phyloP scores from a whole-genome alignment of 2,888 invertebrate genomes.

The Nemurella pictetii region DNA sequence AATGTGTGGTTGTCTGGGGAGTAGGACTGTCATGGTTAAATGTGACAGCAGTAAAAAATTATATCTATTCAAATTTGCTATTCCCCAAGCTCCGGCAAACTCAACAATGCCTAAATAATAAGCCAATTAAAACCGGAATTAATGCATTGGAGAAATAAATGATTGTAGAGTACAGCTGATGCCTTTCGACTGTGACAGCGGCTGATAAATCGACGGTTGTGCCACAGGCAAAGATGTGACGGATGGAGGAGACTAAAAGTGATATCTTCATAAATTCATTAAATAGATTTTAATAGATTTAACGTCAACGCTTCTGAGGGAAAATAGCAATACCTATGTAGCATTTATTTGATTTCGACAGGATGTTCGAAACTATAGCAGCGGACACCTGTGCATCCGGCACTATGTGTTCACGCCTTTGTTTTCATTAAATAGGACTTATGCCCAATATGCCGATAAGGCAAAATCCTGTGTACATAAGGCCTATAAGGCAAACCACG shows the following conservation, averaged over 20 bases:
- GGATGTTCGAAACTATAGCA: no score
- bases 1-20: background rate
- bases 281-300: no score
- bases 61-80: constrained; percentile 3
- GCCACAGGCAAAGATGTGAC: background rate
- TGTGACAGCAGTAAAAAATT: constrained; percentile 9
- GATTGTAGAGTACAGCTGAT: background rate
- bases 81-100: background rate
- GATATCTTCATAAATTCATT: background rate
- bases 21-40: background rate
- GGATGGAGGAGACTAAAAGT: background rate
- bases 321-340: background rate
- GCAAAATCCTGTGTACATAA: no score
- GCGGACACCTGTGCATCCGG: no score
- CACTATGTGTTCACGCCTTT: no score
- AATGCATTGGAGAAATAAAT: constrained; percentile 15
- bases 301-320: background rate
- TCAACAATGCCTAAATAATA: constrained; percentile 19
- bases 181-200: background rate
- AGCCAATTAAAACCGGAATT: background rate
- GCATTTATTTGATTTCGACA: no score
- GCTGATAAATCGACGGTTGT: background rate
- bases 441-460: no score
- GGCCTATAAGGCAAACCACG: no score
- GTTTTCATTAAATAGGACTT: no score